phyloP scores from a whole-genome alignment of 2,113 vertebrate genomes.

The Hypomesus transpacificus region DNA sequence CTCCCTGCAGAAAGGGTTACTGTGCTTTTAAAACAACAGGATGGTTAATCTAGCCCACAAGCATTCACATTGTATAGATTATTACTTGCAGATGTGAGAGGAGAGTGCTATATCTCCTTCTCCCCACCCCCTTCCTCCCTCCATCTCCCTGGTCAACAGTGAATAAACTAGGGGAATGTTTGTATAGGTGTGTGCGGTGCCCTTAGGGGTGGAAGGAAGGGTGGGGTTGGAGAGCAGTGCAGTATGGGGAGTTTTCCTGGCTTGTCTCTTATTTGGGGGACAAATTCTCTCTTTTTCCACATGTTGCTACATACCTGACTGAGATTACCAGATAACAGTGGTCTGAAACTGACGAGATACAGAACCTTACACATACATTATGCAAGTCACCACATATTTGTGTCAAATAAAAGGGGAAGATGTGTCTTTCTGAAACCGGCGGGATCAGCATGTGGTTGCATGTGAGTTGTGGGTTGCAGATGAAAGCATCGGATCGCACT shows the following conservation, averaged over 20 bases:
- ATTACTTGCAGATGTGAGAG: constrained; percentile 34
- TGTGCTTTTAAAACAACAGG: constrained; percentile 30
- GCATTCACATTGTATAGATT: constrained; percentile 21
- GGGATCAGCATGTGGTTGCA: not conserved
- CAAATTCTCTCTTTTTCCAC: not conserved
- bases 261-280: not conserved
- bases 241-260: not conserved
- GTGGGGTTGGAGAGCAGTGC: constrained; percentile 2
- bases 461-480: not conserved
- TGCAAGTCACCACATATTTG: not conserved
- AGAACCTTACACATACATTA: not conserved
- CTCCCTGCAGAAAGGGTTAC: constrained; percentile 24
- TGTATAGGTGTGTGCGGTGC: constrained; percentile 9
- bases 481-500: constrained; percentile 5
- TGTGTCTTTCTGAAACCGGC: not conserved
- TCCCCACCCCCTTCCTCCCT: not conserved
- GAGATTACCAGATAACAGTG: not conserved
- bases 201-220: constrained; percentile 1
- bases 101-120: not conserved
- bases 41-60: constrained; percentile 27
- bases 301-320: not conserved
- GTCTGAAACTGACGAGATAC: not conserved
- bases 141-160: constrained; percentile 13
- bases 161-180: constrained; percentile 9
- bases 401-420: not conserved